These are phyloP conservation scores for Galago senegalensis DNA, from an alignment of 2,797 vertebrate species.

Conservation along the genomic window DNA sequence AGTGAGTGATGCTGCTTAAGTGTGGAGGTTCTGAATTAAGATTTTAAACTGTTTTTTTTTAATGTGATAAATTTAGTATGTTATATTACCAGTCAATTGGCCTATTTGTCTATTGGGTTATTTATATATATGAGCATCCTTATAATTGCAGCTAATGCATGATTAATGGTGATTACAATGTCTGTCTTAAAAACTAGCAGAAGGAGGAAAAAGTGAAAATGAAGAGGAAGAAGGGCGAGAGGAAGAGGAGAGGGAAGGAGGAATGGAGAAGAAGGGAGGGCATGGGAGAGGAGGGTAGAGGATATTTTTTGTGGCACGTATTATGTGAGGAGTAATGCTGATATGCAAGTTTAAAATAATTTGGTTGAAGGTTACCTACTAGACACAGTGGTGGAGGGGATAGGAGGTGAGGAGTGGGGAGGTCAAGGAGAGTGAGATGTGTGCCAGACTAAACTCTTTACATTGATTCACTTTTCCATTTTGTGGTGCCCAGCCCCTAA, in stretches of 20 bases:
- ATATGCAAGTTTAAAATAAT: conserved; percentile 15
- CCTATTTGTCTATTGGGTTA: neutral
- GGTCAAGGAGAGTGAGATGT: neutral
- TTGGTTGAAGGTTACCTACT: conserved; percentile 9
- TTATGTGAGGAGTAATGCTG: neutral
- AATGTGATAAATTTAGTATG: neutral
- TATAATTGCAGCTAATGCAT: neutral
- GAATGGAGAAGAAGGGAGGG: neutral
- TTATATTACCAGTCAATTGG: neutral
- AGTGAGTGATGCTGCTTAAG: neutral
- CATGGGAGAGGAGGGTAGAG: neutral
- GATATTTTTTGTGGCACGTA: neutral
- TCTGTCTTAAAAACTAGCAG: neutral
- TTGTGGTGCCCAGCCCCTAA: neutral
- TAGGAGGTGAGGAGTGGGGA: neutral
- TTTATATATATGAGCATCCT: neutral
- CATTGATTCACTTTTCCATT: neutral
- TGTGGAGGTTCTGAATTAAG: neutral
- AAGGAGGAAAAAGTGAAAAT: neutral
- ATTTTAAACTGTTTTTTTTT: neutral
- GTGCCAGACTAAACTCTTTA: neutral
- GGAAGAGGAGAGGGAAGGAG: neutral
- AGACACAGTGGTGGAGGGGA: too few relatives aligned
- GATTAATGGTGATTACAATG: neutral
- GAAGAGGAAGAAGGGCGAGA: neutral